These are phyloP conservation scores for Pseudococcus jackbeardsleyi DNA, from an alignment of 2,888 invertebrate species.

Conservation along the genomic window DNA sequence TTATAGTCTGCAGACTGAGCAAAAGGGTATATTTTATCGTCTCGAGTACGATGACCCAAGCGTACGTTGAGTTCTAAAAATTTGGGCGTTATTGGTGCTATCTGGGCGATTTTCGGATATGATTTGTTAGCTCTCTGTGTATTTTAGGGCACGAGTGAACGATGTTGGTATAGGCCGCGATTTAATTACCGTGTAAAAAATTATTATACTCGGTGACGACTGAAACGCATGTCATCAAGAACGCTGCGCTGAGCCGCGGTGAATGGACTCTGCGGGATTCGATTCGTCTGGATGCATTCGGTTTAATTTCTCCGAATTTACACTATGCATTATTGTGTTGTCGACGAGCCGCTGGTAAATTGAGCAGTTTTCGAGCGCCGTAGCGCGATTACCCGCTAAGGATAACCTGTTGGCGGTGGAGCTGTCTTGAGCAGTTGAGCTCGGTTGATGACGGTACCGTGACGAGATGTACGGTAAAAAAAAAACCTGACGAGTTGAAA, in stretches of 20 bases:
- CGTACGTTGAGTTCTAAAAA: neutral
- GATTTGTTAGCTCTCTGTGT: neutral
- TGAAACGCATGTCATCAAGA: constrained; percentile 25
- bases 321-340: neutral
- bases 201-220: constrained; percentile 24
- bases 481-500: no score
- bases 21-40: neutral
- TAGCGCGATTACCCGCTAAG: no score
- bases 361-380: no score
- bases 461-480: no score
- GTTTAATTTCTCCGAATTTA: constrained; percentile 39
- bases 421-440: no score
- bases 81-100: neutral
- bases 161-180: constrained; percentile 40
- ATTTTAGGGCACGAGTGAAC: neutral
- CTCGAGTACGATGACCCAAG: neutral
- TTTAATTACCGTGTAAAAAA: constrained; percentile 39
- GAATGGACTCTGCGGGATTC: constrained; percentile 19
- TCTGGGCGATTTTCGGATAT: neutral
- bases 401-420: no score
- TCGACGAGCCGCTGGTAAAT: neutral
- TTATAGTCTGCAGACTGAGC: neutral
- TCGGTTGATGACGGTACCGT: no score
- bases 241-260: neutral
- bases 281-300: constrained; percentile 35